Evolutionary conservation across 64 coral and sea anemone species (phyloP), one percentile per base, ranked within the genome.

Genomic region (Stichodactyla helianthus): DNA sequence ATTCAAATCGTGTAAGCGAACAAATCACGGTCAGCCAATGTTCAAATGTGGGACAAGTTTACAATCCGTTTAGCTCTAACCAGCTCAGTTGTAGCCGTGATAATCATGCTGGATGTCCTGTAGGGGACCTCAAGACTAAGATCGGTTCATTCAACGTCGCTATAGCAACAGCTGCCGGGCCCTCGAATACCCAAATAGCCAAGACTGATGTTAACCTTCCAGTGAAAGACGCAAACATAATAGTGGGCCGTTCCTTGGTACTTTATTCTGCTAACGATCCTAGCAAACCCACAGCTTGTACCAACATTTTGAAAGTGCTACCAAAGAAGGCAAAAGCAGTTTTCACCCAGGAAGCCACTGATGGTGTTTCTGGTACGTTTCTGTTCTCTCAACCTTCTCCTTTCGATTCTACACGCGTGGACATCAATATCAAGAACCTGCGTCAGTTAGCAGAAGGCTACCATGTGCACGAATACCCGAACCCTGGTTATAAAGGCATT

Each of bases 401-500:
- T 0, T 95, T 95, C 82, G 93, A 95, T 84, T 74, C 87, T 50
- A 92, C 93, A 0, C 16, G 16, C 59, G 89, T 89, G 19, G 55
- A 87, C 55, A 82, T 97, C 22, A 54, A 80, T 51, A 54, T 97
- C 17, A 93, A 23, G 60, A 89, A 89, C 28, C 83, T 97, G 53
- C 54, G 44, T 4, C 77, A 56, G 2, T 68, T 90, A 52, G 85
- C 94, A 6, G 68, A 97, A 25, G 94, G 94, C 10, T 97, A 83
- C 18, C 94, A 97, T 15, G 88, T 97, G 0, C 94, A 97, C 68
- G 60, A 97, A 26, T 97, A 86, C 86, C 91, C 92, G 55, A 97
- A 90, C 50, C 94, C 94, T 20, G 55, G 82, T 58, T 82, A 93
- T 11, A 87, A 90, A 79, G 53, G 50, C 5, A 89, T 88, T 7